Conservation (phyloP, 2,888 invertebrate species). For the Brachylomia viminalis region DNA sequence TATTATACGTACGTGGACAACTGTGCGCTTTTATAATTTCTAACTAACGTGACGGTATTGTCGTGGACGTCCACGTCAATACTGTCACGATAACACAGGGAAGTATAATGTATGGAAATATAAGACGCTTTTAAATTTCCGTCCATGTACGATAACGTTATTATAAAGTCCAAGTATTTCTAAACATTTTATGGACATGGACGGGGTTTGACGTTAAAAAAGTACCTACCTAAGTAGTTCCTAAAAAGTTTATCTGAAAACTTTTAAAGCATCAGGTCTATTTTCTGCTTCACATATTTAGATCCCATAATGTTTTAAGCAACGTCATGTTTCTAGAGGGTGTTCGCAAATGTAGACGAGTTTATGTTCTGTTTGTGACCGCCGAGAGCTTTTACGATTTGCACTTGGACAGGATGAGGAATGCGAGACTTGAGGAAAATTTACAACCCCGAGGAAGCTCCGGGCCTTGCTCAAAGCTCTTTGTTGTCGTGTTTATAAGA, state of each 20-base stretch:
- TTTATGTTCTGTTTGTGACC: constrained; percentile 55
- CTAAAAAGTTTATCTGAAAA: neutral
- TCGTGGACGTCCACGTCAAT: neutral
- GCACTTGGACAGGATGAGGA: constrained; percentile 44
- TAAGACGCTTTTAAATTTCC: neutral
- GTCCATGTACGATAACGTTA: neutral
- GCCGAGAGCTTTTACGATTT: constrained; percentile 49
- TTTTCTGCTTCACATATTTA: neutral
- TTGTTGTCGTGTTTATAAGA: constrained; percentile 60
- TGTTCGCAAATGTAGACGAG: constrained; percentile 48
- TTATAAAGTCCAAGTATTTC: neutral
- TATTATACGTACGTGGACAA: neutral
- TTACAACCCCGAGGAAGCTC: constrained; percentile 43
- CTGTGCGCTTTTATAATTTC: neutral
- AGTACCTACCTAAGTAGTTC: neutral
- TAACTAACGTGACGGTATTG: neutral
- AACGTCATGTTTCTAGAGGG: constrained; percentile 7
- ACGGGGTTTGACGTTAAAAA: neutral
- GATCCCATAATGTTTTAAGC: neutral
- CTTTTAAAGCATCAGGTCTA: neutral
- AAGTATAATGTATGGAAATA: neutral
- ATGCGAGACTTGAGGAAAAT: constrained; percentile 54
- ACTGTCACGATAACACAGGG: neutral
- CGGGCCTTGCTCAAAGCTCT: constrained; percentile 58
- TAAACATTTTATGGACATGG: neutral